These are phyloP conservation scores for Tiphia femorata DNA, from an alignment of 2,888 invertebrate genomes.

Conservation along the genomic window DNA sequence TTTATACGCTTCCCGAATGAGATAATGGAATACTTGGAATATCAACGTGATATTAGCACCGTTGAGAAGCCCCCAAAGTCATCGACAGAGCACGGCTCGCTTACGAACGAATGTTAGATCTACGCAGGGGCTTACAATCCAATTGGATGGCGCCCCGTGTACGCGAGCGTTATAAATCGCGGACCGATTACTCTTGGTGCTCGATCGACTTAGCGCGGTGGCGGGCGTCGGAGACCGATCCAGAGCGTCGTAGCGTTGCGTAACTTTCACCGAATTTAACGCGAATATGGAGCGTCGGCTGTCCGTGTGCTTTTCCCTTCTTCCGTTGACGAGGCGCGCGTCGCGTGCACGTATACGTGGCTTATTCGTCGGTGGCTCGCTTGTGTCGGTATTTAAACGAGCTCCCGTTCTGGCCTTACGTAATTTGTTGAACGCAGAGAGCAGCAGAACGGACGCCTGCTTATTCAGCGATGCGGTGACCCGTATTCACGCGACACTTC, in stretches of 20 bases:
- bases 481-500: constrained; percentile 57
- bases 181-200: too few species aligned
- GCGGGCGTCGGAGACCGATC: constrained; percentile 1
- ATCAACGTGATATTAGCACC: too few species aligned
- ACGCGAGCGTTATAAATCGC: too few species aligned
- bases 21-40: too few species aligned
- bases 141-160: too few species aligned
- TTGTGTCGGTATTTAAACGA: constrained; percentile 60
- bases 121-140: too few species aligned
- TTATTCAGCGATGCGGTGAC: constrained; percentile 65
- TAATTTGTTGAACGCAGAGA: constrained; percentile 58
- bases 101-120: too few species aligned
- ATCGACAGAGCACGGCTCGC: too few species aligned
- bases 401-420: constrained; percentile 63
- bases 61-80: too few species aligned
- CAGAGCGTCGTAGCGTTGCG: constrained; percentile 37
- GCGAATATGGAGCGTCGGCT: constrained; percentile 44
- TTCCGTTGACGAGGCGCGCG: constrained; percentile 11
- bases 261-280: constrained; percentile 59
- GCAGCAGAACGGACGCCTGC: constrained; percentile 44
- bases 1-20: too few species aligned
- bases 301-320: constrained; percentile 24
- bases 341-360: not conserved
- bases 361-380: not conserved
- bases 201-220: not conserved